Conservation (phyloP, 2,797 vertebrate genomes). For the Podarcis lilfordi region DNA sequence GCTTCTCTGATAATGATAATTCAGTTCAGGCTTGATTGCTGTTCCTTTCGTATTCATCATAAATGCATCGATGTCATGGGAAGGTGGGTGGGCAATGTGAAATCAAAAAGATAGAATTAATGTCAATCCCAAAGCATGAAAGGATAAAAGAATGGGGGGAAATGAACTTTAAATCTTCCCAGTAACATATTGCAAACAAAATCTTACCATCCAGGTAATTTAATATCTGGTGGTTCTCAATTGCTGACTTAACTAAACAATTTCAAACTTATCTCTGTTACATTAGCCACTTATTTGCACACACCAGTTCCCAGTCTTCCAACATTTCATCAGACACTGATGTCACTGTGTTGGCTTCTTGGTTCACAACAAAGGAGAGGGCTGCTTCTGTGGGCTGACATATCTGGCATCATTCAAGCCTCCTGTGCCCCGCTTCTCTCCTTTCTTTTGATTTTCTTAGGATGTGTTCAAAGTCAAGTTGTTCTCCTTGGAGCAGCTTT, state of each 20-base stretch:
- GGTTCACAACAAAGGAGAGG: too few species aligned
- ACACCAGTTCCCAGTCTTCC: too few species aligned
- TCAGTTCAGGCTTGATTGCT: conserved; percentile 45
- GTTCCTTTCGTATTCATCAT: conserved; percentile 60
- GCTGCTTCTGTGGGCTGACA: too few species aligned
- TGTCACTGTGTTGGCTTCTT: too few species aligned
- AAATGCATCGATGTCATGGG: conserved; percentile 45
- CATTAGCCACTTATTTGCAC: too few species aligned
- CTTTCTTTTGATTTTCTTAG: too few species aligned
- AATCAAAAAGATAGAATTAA: conserved; percentile 41
- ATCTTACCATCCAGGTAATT: not conserved
- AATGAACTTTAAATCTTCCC: conserved; percentile 10
- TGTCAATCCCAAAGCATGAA: not conserved
- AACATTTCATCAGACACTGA: too few species aligned
- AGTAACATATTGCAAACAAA: conserved; percentile 23
- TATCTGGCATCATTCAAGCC: too few species aligned
- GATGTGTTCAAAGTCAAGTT: too few species aligned
- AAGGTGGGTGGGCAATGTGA: conserved; percentile 30
- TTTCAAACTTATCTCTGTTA: not conserved
- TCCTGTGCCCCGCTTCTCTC: too few species aligned
- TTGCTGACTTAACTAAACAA: not conserved
- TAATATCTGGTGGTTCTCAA: not conserved
- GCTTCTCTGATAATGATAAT: conserved; percentile 42
- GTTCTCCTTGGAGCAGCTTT: too few species aligned
- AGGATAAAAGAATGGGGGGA: conserved; percentile 30